These are phyloP conservation scores for Pelmatolapia mariae DNA, from an alignment of 2,113 vertebrate species.

Conservation along the genomic window DNA sequence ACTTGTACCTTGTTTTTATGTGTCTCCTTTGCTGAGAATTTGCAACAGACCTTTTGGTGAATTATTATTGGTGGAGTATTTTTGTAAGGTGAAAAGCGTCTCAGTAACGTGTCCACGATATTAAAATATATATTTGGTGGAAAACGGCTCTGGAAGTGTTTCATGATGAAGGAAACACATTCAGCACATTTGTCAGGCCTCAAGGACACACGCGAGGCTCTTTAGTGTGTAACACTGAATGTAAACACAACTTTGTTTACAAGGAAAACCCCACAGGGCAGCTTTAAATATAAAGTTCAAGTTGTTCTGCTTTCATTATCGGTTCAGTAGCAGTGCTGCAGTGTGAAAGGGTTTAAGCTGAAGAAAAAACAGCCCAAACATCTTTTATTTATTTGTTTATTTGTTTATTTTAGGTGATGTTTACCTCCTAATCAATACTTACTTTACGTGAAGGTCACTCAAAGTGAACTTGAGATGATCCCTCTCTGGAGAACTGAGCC, in stretches of 20 bases:
- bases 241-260: not conserved
- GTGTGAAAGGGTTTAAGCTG: not conserved
- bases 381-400: not conserved
- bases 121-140: not conserved
- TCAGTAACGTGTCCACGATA: not conserved
- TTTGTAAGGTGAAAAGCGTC: not conserved
- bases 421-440: not conserved
- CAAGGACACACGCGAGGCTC: not conserved
- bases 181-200: not conserved
- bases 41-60: not conserved
- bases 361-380: not conserved
- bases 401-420: not conserved
- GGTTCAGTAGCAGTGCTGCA: not conserved
- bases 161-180: not conserved
- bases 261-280: not conserved
- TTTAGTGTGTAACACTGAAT: not conserved
- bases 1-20: not conserved
- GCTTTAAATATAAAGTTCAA: not conserved
- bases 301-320: not conserved
- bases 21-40: not conserved
- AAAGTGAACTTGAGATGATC: not conserved
- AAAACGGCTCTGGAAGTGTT: not conserved
- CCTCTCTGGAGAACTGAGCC: not conserved
- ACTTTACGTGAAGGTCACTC: not conserved
- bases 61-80: not conserved